Conservation (phyloP, 2,888 invertebrate genomes). For the Abscondita cerata region DNA sequence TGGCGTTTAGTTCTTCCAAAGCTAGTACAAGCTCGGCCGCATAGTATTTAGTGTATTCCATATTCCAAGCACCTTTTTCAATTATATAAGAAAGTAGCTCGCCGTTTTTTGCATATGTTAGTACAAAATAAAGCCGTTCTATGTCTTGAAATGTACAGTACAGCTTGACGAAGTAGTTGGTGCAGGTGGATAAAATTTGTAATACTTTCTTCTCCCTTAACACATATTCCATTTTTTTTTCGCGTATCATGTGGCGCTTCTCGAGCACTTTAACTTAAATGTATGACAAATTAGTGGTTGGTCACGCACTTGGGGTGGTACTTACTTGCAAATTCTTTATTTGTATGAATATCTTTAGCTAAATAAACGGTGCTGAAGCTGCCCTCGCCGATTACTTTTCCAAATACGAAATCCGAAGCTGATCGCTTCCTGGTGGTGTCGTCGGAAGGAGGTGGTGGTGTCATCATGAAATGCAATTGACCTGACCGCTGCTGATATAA, state of each 20-base stretch:
- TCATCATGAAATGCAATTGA: conserved; percentile 40
- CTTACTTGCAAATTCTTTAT: conserved; percentile 94
- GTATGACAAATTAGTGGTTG: conserved; percentile 52
- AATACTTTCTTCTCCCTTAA: conserved; percentile 94
- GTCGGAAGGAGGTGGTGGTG: conserved; percentile 55
- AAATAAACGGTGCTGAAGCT: conserved; percentile 96
- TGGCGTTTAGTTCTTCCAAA: conserved; percentile 87
- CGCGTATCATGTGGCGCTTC: conserved; percentile 90
- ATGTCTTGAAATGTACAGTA: conserved; percentile 97
- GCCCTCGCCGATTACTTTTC: conserved; percentile 95
- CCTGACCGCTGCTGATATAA: not conserved
- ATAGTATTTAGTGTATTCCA: conserved; percentile 91
- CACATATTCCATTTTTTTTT: conserved; percentile 93
- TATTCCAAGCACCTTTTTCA: conserved; percentile 88
- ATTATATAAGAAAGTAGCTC: conserved; percentile 93
- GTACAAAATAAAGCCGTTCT: conserved; percentile 91
- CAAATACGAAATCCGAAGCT: conserved; percentile 92
- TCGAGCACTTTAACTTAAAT: conserved; percentile 98
- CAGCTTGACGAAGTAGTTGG: conserved; percentile 90
- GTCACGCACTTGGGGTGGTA: conserved; percentile 42
- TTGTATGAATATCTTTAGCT: conserved; percentile 89
- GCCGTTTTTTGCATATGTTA: conserved; percentile 94
- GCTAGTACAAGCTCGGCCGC: conserved; percentile 92
- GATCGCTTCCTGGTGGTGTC: conserved; percentile 65
- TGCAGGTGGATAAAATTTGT: conserved; percentile 79